Percentiles rank a stretch among this genome's conserved stretches.
phyloP scores from a whole-genome alignment of 2,113 vertebrate genomes.

The Piaya cayana region DNA sequence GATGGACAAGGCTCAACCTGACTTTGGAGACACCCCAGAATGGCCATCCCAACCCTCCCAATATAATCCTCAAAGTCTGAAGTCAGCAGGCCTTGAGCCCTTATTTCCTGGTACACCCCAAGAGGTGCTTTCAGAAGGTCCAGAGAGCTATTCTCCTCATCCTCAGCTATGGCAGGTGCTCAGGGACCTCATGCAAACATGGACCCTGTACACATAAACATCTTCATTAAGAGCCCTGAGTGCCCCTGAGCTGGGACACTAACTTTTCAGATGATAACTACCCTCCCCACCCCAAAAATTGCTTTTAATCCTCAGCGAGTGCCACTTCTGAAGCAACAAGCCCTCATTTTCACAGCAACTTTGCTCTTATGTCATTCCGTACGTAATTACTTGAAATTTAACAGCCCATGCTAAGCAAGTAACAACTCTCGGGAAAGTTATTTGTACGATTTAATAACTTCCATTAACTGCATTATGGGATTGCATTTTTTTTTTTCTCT shows the following conservation, averaged over 20 bases:
- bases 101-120: not conserved
- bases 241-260: not conserved
- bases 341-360: not conserved
- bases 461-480: constrained; percentile 18
- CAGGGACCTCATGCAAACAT: not conserved
- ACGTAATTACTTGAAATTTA: constrained; percentile 26
- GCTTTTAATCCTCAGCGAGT: not conserved
- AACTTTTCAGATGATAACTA: not conserved
- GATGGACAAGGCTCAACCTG: not conserved
- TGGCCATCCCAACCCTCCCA: not conserved
- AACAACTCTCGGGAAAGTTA: constrained; percentile 34
- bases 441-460: constrained; percentile 36
- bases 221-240: not conserved
- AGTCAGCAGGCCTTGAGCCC: not conserved
- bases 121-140: not conserved
- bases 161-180: not conserved
- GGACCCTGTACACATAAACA: not conserved
- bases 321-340: not conserved
- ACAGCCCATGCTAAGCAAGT: constrained; percentile 23
- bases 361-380: not conserved
- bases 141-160: not conserved
- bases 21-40: not conserved
- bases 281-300: not conserved
- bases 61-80: not conserved
- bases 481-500: not conserved